phyloP scores from a whole-genome alignment of 2,888 invertebrate genomes.

The Timema podura region DNA sequence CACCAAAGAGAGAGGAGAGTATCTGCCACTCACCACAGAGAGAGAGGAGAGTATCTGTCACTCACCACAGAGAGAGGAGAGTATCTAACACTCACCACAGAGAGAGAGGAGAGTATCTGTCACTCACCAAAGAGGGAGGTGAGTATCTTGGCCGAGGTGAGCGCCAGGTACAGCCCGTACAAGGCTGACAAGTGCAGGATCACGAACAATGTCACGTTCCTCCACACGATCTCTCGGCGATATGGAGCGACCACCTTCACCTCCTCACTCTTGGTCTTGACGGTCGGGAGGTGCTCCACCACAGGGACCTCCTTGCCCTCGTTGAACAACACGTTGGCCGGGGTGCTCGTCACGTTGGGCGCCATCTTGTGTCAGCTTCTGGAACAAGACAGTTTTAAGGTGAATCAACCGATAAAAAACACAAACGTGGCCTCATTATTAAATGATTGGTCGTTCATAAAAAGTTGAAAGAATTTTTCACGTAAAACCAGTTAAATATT shows the following conservation, averaged over 20 bases:
- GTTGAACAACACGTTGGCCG: conserved; percentile 45
- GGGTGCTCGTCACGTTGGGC: conserved; percentile 46
- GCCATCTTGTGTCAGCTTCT: conserved; percentile 41
- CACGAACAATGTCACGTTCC: conserved; percentile 73
- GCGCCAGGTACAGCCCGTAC: conserved; percentile 68
- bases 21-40: no score
- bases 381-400: no score
- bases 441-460: no score
- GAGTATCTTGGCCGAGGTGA: conserved; percentile 68
- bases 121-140: conserved; percentile 70
- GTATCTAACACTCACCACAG: no score
- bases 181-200: conserved; percentile 72
- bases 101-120: no score
- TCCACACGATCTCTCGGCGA: conserved; percentile 62
- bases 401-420: no score
- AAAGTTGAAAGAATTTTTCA: no score
- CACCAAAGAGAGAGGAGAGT: no score
- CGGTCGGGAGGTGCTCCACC: conserved; percentile 3
- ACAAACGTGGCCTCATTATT: no score
- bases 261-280: background rate
- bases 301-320: conserved; percentile 36
- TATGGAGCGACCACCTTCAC: conserved; percentile 26
- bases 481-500: no score
- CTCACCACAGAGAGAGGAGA: no score
- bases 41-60: no score